Percentiles rank a stretch among this genome's conserved stretches.
These are phyloP conservation scores for Dasysyrphus albostriatus DNA, from an alignment of 2,888 invertebrate species.

Conservation along the genomic window DNA sequence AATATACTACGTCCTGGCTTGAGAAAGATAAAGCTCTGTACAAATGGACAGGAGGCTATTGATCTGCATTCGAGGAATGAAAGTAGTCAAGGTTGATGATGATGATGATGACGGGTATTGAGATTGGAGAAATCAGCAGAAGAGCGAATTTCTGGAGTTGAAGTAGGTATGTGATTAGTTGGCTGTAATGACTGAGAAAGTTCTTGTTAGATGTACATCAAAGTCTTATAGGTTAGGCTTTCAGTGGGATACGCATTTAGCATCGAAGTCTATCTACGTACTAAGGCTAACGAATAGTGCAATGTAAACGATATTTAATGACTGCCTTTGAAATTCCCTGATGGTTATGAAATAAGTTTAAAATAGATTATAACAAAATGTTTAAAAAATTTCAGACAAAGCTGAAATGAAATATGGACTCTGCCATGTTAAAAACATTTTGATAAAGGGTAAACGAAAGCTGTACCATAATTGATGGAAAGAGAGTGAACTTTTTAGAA, in stretches of 20 bases:
- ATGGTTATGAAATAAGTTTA: no score
- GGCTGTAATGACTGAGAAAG: conserved; percentile 39
- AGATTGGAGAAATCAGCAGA: conserved; percentile 32
- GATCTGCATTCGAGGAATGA: conserved; percentile 56
- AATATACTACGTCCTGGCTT: conserved; percentile 7
- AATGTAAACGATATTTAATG: no score
- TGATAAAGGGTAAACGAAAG: no score
- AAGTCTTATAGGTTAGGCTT: neutral
- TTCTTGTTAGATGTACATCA: neutral
- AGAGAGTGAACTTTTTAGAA: no score
- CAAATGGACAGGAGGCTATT: conserved; percentile 40
- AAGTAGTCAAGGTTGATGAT: conserved; percentile 55
- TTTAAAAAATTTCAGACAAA: no score
- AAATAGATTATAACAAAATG: no score
- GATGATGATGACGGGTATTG: conserved; percentile 11
- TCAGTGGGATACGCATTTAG: neutral
- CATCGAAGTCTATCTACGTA: no score
- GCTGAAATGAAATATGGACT: no score
- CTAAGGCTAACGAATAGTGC: no score
- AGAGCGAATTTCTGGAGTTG: conserved; percentile 6
- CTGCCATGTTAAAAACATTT: no score
- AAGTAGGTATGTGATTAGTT: conserved; percentile 43
- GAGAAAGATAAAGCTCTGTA: neutral
- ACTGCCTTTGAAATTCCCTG: no score
- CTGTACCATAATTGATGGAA: no score